phyloP scores from a whole-genome alignment of 30 jellyfish, hydroid and myxozoan species.

The Chironex yamaguchii region DNA sequence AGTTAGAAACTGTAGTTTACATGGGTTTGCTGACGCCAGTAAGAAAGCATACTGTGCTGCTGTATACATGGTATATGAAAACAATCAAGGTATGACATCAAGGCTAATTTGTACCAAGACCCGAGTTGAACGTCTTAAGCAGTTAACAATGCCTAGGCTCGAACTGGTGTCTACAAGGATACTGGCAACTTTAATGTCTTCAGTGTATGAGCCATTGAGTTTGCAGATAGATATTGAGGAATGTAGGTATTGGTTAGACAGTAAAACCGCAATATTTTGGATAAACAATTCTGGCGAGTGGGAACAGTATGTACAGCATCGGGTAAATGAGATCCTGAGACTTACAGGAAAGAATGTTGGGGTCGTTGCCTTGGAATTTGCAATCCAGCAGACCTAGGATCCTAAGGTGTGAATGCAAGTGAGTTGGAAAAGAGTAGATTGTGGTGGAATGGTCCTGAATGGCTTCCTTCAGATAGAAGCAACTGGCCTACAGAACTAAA shows the following conservation, averaged over 20 bases:
- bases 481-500: slow-evolving; percentile 15
- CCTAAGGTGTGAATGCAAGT: slow-evolving; percentile 27
- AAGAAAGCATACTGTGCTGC: slow-evolving; percentile 27
- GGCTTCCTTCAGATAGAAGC: slow-evolving; percentile 12
- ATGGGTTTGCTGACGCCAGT: slow-evolving; percentile 23
- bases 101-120: slow-evolving; percentile 14
- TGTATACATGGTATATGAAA: slow-evolving; percentile 10
- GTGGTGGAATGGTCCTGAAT: slow-evolving; percentile 62
- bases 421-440: slow-evolving; percentile 3
- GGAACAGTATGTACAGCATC: slow-evolving; percentile 22
- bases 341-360: background rate
- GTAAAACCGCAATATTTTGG: slow-evolving; percentile 30
- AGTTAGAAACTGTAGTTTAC: background rate
- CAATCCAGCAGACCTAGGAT: slow-evolving; percentile 54
- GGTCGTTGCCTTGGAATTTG: slow-evolving; percentile 21
- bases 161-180: slow-evolving; percentile 2
- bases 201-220: background rate
- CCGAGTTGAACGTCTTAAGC: slow-evolving; percentile 7
- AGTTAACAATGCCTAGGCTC: slow-evolving; percentile 24
- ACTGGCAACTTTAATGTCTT: background rate
- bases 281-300: slow-evolving; percentile 15
- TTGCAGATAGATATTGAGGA: slow-evolving; percentile 11
- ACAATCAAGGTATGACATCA: background rate
- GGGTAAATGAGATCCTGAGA: slow-evolving; percentile 12
- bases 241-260: slow-evolving; percentile 42